These are phyloP conservation scores for Schizothorax lantsangensis DNA, from an alignment of 2,797 vertebrate genomes.

Conservation along the genomic window DNA sequence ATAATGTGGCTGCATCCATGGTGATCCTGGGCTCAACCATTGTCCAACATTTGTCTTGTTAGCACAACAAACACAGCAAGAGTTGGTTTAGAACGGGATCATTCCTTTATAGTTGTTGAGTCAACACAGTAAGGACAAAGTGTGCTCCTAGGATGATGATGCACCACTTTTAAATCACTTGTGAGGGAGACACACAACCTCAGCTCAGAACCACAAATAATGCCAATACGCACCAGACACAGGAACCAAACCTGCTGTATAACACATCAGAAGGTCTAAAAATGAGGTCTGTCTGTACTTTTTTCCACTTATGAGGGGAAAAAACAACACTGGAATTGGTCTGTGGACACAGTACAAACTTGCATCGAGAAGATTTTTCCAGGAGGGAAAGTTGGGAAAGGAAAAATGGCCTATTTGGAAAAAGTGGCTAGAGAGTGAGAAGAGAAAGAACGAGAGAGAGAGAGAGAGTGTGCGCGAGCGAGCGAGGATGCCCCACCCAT, in stretches of 20 bases:
- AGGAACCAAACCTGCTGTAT: slow-evolving; percentile 38
- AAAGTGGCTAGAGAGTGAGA: slow-evolving; percentile 52
- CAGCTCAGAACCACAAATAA: background rate
- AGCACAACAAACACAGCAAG: slow-evolving; percentile 71
- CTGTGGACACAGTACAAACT: slow-evolving; percentile 44
- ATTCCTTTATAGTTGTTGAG: slow-evolving; percentile 65
- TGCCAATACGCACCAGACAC: background rate
- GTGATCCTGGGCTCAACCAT: slow-evolving; percentile 40
- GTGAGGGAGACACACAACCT: background rate
- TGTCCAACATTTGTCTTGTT: slow-evolving; percentile 66
- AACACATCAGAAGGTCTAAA: slow-evolving; percentile 9
- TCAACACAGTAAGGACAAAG: slow-evolving; percentile 66
- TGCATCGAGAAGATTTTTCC: slow-evolving; percentile 57
- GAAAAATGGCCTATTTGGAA: slow-evolving; percentile 60
- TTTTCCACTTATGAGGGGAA: slow-evolving; percentile 37
- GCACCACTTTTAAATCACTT: slow-evolving; percentile 37
- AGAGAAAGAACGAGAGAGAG: background rate
- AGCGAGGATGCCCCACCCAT: slow-evolving; percentile 66
- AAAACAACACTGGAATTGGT: slow-evolving; percentile 34
- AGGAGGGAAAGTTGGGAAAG: slow-evolving; percentile 51
- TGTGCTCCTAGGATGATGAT: slow-evolving; percentile 57
- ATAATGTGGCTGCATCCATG: background rate
- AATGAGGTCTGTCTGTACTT: slow-evolving; percentile 42
- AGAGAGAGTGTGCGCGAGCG: slow-evolving; percentile 53
- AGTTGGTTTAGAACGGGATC: slow-evolving; percentile 53